A percentile compares a stretch with the other conserved stretches of the same genome.
These are phyloP conservation scores for Gadus chalcogrammus DNA, from an alignment of 2,113 vertebrate species.

Conservation along the genomic window DNA sequence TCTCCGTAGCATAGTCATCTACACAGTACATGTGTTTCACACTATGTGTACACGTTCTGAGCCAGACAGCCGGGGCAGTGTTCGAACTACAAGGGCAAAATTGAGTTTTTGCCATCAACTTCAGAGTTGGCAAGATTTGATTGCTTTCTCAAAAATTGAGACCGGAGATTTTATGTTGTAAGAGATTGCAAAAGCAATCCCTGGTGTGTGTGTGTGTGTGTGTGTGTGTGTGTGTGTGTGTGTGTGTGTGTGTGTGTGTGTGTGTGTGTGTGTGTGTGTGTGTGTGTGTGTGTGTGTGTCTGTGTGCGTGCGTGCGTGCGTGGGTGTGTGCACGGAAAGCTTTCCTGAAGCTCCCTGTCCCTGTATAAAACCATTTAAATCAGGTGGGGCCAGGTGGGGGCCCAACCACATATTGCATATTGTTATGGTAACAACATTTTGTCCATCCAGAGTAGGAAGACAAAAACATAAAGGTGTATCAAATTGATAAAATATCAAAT, in stretches of 20 bases:
- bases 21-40: no score
- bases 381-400: no score
- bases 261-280: background rate
- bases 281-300: background rate
- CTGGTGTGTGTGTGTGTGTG: background rate
- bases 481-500: no score
- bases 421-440: no score
- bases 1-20: background rate
- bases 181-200: slow-evolving; percentile 13
- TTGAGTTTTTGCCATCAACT: background rate
- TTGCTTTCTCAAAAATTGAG: slow-evolving; percentile 22
- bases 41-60: background rate
- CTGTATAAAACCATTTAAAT: no score
- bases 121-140: background rate
- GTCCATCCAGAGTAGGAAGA: no score
- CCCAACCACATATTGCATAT: no score
- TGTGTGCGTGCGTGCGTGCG: background rate
- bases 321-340: background rate
- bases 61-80: no score
- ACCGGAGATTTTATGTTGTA: slow-evolving; percentile 25
- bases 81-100: slow-evolving; percentile 2
- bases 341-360: no score
- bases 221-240: background rate
- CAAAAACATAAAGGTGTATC: no score
- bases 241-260: background rate